Base-by-base conservation (phyloP, 2,888 invertebrate genomes). In the Nowickia ferox region DNA sequence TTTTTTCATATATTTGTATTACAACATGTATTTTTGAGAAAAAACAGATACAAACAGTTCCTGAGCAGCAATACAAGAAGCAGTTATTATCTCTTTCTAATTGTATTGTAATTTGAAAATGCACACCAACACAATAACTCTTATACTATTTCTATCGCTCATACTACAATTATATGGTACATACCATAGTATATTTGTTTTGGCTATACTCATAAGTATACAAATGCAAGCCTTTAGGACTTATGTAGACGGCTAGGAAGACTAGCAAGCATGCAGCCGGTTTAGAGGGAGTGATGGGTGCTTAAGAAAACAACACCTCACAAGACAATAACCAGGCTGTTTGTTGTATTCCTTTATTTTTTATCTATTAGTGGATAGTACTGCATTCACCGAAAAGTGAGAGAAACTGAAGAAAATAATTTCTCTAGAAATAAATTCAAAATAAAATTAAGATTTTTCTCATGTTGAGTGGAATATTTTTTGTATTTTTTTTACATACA, bases 301-400 rank as follows among this genome's bases (percentile, higher is more conserved):
- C 44, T 63, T 42, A 71, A 55, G 40, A 66, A 46, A 51, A 57
- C 48, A 48, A 57, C 19, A 44, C 74, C n/a, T 66, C 8, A 80
- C 80, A n/a, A 72, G 72, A 80, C 57, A 80, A 81, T 59, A 74
- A 68, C 30, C 74, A 75, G 81, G 42, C 81, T 10, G 77, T n/a
- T 30, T 1, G 6, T 17, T 55, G 38, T 42, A 19, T 75, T 40
- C 48, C 44, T 44, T 51, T 22, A 19, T 11, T 51, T 9, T 6
- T 10, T 51, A 42, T 30, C 38, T 30, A 5, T 17, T 42, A 30
- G 5, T 30, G 38, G n/a, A n/a, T 63, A 63, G 40, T 48, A 75
- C 44, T 15, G 68, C 65, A 65, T 19, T 9, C 53, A 19, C 30
- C 4, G 17, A 17, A 19, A 44, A 59, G 10, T 42, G 59, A 75